Evolutionary conservation across 1,140 invertebrate genomes (phyloP), one percentile per base, ranked within the genome.

Genomic region (Drosophila littoralis): DNA sequence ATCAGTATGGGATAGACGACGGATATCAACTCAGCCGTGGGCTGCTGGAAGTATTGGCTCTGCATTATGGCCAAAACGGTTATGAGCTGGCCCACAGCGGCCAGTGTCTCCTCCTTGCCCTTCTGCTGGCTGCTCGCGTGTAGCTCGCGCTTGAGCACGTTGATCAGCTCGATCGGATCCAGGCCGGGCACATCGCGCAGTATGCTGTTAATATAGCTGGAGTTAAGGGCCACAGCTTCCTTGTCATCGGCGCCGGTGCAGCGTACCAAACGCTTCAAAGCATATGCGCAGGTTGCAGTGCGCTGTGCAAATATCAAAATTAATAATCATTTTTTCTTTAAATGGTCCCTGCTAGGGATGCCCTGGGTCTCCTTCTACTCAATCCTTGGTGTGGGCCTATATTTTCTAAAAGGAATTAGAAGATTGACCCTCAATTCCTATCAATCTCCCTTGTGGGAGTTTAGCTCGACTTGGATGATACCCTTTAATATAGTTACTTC

Each of bases 241-340:
- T 54, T 46, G 52, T 86, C 69, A 61, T 86, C 76, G 13, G 79
- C 80, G 7, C 83, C 83, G 1, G 84, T 88, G 46, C 79, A 76
- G 13, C 83, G 83, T 0, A 86, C 50, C 32, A 86, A 22, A 9
- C 83, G 83, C 17, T 79, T 86, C 0, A 86, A 40, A 0, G 71
- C 69, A 43, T 86, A 86, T 4, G 58, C 50, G 7, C 50, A 65
- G 7, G 83, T 88, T 7, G 76, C 84, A 1, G 36, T 48, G 9
- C 61, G 79, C 83, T 86, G 55, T 10, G 33, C 6, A 38, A 13
- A 48, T 28, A 45, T 6, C n/a, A 17, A 59, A 40, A 43, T 22
- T 10, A 6, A 6, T 10, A 6, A 6, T 4, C 22, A 28, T 28
- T 28, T 28, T 28, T 43, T 0, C 22, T 3, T 8, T 43, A 13